A percentile compares a stretch with the other conserved stretches of the same genome.
Conservation (phyloP, 2,888 invertebrate species). For the Luperina nickerlii region DNA sequence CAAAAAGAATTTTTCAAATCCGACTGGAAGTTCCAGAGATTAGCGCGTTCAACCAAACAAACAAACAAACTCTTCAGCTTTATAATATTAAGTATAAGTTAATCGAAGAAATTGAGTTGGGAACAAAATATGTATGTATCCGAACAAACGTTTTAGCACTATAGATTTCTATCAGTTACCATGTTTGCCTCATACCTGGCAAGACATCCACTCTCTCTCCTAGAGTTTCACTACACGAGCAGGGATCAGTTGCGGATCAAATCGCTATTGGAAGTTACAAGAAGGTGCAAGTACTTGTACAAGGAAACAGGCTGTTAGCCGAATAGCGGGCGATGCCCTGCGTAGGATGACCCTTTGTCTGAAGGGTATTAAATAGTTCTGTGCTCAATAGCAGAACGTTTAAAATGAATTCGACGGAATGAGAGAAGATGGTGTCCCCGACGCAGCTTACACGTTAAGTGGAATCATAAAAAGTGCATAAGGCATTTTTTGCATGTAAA, state of each 20-base stretch:
- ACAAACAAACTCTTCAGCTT: no score
- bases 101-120: not conserved
- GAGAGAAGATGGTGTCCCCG: slow-evolving; percentile 2
- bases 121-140: not conserved
- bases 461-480: slow-evolving; percentile 11
- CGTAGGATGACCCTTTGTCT: slow-evolving; percentile 84
- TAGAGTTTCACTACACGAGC: slow-evolving; percentile 33
- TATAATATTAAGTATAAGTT: no score
- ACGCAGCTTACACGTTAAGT: not conserved
- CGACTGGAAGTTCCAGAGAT: no score
- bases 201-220: slow-evolving; percentile 26
- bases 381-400: slow-evolving; percentile 49
- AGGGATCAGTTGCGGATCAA: slow-evolving; percentile 38
- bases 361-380: slow-evolving; percentile 66
- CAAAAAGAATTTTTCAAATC: no score
- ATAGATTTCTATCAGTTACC: slow-evolving; percentile 11
- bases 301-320: slow-evolving; percentile 77
- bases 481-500: slow-evolving; percentile 16
- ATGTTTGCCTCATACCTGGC: slow-evolving; percentile 1
- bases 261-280: slow-evolving; percentile 47
- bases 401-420: slow-evolving; percentile 36
- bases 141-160: slow-evolving; percentile 1
- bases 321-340: slow-evolving; percentile 81
- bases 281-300: slow-evolving; percentile 67
- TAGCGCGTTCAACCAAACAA: no score